These are phyloP conservation scores for Microtus obscurus DNA, from an alignment of 2,797 vertebrate species.

Conservation along the genomic window DNA sequence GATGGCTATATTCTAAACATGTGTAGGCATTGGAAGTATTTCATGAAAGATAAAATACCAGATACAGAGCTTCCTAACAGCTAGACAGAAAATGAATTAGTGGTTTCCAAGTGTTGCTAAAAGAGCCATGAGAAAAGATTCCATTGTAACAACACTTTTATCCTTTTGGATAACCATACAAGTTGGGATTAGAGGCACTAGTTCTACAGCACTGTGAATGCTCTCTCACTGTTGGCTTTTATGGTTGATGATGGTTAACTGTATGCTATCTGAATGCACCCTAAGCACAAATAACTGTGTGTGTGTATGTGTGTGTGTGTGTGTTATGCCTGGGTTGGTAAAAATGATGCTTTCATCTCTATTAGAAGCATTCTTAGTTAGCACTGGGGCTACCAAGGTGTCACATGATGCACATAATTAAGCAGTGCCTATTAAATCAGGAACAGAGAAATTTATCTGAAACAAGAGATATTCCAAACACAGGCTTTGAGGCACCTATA, in stretches of 20 bases:
- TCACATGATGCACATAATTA: not conserved
- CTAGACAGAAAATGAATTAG: not conserved
- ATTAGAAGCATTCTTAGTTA: not conserved
- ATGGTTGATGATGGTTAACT: not conserved
- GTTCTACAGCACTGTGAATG: not conserved
- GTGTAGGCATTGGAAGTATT: not conserved
- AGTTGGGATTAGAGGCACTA: not conserved
- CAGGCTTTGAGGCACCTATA: not conserved
- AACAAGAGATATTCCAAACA: not conserved
- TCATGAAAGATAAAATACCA: not conserved
- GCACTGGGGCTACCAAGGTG: accelerated
- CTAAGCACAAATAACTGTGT: not conserved
- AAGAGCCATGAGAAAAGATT: not conserved
- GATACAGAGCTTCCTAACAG: not conserved
- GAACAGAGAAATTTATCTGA: not conserved
- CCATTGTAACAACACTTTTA: too few species aligned
- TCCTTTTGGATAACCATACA: not conserved
- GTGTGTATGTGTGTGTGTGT: not conserved
- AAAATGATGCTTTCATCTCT: not conserved
- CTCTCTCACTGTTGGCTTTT: not conserved
- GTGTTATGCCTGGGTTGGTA: not conserved
- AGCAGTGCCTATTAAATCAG: not conserved
- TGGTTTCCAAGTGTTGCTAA: not conserved
- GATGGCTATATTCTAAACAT: not conserved
- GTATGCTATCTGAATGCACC: not conserved